Evolutionary conservation across 2,888 invertebrate species (phyloP).

Genomic region (Macrosoma leucophasiata): DNA sequence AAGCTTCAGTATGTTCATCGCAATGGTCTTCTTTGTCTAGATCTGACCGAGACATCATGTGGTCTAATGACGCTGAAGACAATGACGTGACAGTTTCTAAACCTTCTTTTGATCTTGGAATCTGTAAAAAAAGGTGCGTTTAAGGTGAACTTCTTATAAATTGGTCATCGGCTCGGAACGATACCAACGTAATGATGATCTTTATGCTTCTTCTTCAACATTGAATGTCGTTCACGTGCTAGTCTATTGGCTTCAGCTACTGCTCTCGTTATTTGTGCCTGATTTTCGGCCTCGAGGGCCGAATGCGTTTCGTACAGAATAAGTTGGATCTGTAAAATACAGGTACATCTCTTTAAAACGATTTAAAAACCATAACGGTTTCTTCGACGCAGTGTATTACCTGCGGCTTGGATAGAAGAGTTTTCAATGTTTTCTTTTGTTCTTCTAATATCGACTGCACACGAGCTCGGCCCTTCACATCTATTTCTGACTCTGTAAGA

Average conservation of each 20-base stretch:
- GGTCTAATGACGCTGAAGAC: slow-evolving; percentile 39
- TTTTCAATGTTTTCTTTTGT: slow-evolving; percentile 82
- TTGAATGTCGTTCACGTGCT: slow-evolving; percentile 80
- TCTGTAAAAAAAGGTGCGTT: not conserved
- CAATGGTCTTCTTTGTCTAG: slow-evolving; percentile 35
- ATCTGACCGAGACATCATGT: slow-evolving; percentile 36
- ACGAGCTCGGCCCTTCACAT: slow-evolving; percentile 75
- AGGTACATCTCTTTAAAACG: not conserved
- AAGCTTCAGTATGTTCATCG: slow-evolving; percentile 26
- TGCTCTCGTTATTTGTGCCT: slow-evolving; percentile 80
- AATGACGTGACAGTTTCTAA: slow-evolving; percentile 33
- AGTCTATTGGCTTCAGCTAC: slow-evolving; percentile 82
- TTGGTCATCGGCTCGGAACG: not conserved
- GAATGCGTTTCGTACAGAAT: slow-evolving; percentile 90
- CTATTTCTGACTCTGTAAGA: slow-evolving; percentile 81
- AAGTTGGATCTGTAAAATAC: slow-evolving; percentile 78
- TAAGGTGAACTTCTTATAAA: not conserved
- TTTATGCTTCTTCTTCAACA: slow-evolving; percentile 51
- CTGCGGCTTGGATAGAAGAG: slow-evolving; percentile 87
- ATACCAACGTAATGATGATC: slow-evolving; percentile 32
- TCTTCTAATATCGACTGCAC: slow-evolving; percentile 82
- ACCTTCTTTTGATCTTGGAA: slow-evolving; percentile 35
- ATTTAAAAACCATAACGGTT: not conserved
- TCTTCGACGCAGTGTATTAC: slow-evolving; percentile 38
- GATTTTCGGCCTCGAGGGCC: slow-evolving; percentile 83